Evolutionary conservation across 2,797 vertebrate genomes (phyloP), one percentile per base, ranked within the genome.

Genomic region (Halcyon badia): DNA sequence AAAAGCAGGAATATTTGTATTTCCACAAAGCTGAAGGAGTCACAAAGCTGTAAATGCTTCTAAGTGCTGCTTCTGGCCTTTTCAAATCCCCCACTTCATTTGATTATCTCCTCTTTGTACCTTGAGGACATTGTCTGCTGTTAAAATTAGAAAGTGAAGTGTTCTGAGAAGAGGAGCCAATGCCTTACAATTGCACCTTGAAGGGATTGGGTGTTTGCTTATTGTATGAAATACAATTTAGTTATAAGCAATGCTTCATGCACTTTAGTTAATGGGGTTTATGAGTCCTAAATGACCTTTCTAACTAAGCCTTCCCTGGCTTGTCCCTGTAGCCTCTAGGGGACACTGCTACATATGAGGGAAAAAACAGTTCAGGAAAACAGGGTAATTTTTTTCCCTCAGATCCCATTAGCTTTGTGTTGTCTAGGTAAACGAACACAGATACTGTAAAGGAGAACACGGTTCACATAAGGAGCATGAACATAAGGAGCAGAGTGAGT

Each of bases 231-330:
- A 89, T 49, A 70, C 20, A 83, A 35, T 82, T 62, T 60, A 25
- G 56, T 83, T 64, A 65, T 46, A 52, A 49, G 11, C 22, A 68
- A 42, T 51, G 24, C 39, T 79, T 83, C 9, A 6, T 87, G 58
- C 62, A 90, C 44, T 95, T 89, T 66, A 70, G 35, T 87, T 95
- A 94, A 92, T 81, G 44, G 28, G 24, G 78, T 90, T 90, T 91
- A 84, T 83, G 70, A 96, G 92, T 96, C 35, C 72, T 94, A 69
- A 93, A 87, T 70, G 87, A 70, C 73, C 78, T 96, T 95, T 92
- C 25, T 49, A 49, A 49, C 37, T 61, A 62, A 42, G 6, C 31
- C 60, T 96, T 88, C 51, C n/a, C 48, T 72, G 76, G 61, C 49
- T 89, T 95, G 44, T 68, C 57, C 83, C 88, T 94, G 42, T 20